Evolutionary conservation across 2,797 vertebrate species (phyloP).

Genomic region (Sparus aurata): DNA sequence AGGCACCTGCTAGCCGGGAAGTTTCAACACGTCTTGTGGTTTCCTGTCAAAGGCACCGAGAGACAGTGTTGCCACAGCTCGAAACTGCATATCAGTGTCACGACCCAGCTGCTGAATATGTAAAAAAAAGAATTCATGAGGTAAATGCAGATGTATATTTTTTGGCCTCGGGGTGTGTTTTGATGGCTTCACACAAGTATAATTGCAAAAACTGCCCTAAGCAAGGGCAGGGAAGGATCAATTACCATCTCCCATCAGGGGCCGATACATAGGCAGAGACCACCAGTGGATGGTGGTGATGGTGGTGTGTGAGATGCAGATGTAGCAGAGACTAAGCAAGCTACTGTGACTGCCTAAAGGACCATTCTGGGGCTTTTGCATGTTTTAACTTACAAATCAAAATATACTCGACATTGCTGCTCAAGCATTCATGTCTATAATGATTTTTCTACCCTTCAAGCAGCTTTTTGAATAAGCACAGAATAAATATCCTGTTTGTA

Average conservation of each 20-base stretch:
- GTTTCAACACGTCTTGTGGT: constrained; percentile 51
- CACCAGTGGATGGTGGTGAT: constrained; percentile 13
- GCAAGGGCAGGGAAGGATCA: constrained; percentile 55
- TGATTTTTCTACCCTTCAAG: neutral
- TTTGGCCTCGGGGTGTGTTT: constrained; percentile 60
- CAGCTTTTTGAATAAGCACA: neutral
- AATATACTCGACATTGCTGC: neutral
- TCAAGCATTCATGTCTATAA: neutral
- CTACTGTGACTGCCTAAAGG: constrained; percentile 18
- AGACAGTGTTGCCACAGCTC: constrained; percentile 26
- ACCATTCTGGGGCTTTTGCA: constrained; percentile 9
- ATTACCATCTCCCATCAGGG: constrained; percentile 44
- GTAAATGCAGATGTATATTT: constrained; percentile 51
- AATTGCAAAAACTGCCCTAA: constrained; percentile 64
- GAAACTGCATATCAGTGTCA: constrained; percentile 33
- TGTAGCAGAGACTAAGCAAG: neutral
- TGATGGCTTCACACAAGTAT: constrained; percentile 44
- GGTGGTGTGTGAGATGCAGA: constrained; percentile 10
- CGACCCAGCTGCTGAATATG: constrained; percentile 40
- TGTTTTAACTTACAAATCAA: constrained; percentile 27
- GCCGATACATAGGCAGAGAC: constrained; percentile 29
- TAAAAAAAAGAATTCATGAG: neutral
- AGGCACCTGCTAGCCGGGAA: constrained; percentile 57
- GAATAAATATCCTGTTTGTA: neutral
- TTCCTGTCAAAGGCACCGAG: constrained; percentile 58